Evolutionary conservation across 2,113 vertebrate species (phyloP), one percentile per base, ranked within the genome.

Genomic region (Sinocyclocheilus anshuiensis): DNA sequence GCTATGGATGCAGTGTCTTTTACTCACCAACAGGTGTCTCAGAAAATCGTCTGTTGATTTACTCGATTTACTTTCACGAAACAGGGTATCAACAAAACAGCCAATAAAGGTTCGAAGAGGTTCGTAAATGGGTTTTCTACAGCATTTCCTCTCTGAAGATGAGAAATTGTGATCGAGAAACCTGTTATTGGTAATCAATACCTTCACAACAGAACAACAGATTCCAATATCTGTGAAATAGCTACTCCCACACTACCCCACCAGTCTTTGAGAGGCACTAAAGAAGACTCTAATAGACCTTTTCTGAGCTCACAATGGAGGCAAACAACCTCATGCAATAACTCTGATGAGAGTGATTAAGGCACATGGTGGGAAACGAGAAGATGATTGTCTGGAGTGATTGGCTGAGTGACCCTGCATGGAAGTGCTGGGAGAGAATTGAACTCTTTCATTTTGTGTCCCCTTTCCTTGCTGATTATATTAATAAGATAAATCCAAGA

Each of bases 401-500:
- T 94, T 91, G 92, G 88, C 87, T 90, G 89, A 90, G 91, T 92
- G 92, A 94, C 93, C 93, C 92, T 89, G 88, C 93, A 92, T 90
- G 92, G 87, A 89, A 89, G 92, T 86, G 81, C 36, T 81, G 83
- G 88, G 90, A 90, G 92, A 92, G 89, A 85, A 83, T 88, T 89
- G 85, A 90, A 89, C 90, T 90, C 86, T 87, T 91, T 92, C 85
- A 94, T 93, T 91, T 87, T 89, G 91, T 91, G 88, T 91, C 86
- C 84, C 91, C 90, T 91, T 90, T 91, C 90, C 77, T 86, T 86
- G 87, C 90, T 94, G 92, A 95, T 95, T 94, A 92, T 89, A 94
- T 94, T 94, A 94, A 94, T 93, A 94, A 92, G 81, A 95, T 94
- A 92, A 94, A 94, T 94, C 88, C 83, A 77, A 88, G 90, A 81